These are phyloP conservation scores for Progne subis DNA, from an alignment of 2,113 vertebrate genomes.

Conservation along the genomic window DNA sequence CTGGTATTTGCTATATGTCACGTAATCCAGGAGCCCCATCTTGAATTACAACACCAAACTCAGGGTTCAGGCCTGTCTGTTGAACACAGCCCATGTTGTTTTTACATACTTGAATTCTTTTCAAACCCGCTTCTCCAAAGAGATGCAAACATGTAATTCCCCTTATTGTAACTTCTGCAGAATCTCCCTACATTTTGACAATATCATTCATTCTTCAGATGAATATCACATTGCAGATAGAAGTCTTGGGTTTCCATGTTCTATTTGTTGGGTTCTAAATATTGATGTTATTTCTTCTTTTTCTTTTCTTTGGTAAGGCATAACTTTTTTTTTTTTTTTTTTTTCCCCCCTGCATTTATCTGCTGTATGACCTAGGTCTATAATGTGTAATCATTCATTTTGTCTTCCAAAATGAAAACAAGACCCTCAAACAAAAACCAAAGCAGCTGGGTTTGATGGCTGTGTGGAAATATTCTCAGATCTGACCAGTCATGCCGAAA, in stretches of 20 bases:
- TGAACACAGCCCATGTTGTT: background rate
- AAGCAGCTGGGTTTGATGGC: background rate
- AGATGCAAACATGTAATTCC: background rate
- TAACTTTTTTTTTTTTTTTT: background rate
- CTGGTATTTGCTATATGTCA: background rate
- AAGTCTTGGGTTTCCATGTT: background rate
- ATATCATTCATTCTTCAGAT: background rate
- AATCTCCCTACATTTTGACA: constrained; percentile 12
- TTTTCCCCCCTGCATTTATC: background rate
- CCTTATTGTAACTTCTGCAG: background rate
- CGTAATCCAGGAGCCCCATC: background rate
- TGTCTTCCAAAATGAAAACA: background rate
- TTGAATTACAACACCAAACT: constrained; percentile 1
- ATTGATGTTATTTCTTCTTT: background rate
- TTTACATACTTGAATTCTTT: constrained; percentile 18
- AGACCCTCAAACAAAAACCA: background rate
- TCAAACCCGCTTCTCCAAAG: constrained; percentile 38
- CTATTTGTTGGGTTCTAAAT: background rate
- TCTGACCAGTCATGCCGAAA: constrained; percentile 11
- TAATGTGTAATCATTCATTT: background rate
- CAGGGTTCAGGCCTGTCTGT: background rate
- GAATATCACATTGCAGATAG: background rate
- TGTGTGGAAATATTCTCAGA: background rate
- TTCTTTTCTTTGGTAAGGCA: background rate
- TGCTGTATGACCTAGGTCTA: background rate